A percentile compares a stretch with the other conserved stretches of the same genome.
phyloP scores from a whole-genome alignment of 2,113 vertebrate species.

The Caranx melampygus region DNA sequence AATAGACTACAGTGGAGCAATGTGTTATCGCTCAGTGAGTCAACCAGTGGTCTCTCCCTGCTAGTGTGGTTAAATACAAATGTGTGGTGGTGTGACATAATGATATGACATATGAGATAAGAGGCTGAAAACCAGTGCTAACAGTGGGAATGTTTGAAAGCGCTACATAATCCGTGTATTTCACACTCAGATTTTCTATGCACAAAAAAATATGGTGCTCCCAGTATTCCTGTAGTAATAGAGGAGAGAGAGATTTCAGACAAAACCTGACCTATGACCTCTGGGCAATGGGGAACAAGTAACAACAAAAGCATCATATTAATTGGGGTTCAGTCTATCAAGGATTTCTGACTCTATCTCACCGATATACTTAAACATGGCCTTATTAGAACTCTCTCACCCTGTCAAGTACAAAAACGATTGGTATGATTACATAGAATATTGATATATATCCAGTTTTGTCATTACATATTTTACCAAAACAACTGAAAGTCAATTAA shows the following conservation, averaged over 20 bases:
- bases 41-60: constrained; percentile 18
- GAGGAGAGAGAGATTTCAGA: neutral
- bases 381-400: neutral
- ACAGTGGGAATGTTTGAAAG: neutral
- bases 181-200: neutral
- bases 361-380: neutral
- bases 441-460: neutral
- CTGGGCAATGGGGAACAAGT: neutral
- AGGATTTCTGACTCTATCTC: neutral
- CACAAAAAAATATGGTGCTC: neutral
- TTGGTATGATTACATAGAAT: neutral
- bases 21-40: constrained; percentile 17
- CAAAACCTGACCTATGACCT: neutral
- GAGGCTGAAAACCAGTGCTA: neutral
- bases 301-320: neutral
- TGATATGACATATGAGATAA: neutral
- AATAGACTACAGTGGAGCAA: constrained; percentile 9
- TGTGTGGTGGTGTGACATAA: constrained; percentile 21
- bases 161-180: neutral
- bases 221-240: neutral
- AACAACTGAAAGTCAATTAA: too few relatives aligned
- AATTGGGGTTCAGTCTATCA: neutral
- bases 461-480: neutral
- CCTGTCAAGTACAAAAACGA: too few relatives aligned
- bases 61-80: constrained; percentile 14